Base-by-base conservation (phyloP, 2,888 invertebrate species). In the Tenthredo amoena region DNA sequence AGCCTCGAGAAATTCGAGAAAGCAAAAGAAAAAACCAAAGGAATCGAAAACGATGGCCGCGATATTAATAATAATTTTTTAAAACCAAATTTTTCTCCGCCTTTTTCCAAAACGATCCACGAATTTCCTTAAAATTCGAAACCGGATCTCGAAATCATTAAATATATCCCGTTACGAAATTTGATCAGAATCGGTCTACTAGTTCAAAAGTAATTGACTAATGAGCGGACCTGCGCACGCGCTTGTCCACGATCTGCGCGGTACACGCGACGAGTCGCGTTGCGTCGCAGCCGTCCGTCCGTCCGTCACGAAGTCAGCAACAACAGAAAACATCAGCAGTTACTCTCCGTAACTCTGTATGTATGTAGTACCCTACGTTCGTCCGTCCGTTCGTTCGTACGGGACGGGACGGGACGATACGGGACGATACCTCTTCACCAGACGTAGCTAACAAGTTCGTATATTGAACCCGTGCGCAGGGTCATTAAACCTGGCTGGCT, bases 391-490 rank as follows among this genome's bases (percentile, higher is more conserved):
- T 18, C 26, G n/a, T 71, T n/a, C 71, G 68, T 34, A 68, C 40
- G 9, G 10, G 7, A 71, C 71, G 71, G 71, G 37, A 37, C 40
- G 68, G 68, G 31, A 72, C 72, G 72, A 43, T 43, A 72, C 72
- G 72, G 72, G 21, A 47, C 47, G 47, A 21, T 40, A 74, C n/a
- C n/a, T 37, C 37, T 18, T 18, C 26, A 77, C 77, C 77, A 77
- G 77, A 77, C 77, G 77, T 77, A 34, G 72, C 72, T 74, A 74
- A 77, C 77, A 31, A 58, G 68, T 83, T 85, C 90, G 93, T 92
- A 91, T 93, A 93, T 93, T 93, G 93, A 93, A 93, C 93, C 92
- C 93, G 89, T 86, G 85, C 87, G 89, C 88, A 89, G 89, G 93
- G 92, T 93, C 92, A 88, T 93, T 93, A 90, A 93, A 92, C 93